These are phyloP conservation scores for Cryptocephalus primarius DNA, from an alignment of 2,888 invertebrate species.

Conservation along the genomic window DNA sequence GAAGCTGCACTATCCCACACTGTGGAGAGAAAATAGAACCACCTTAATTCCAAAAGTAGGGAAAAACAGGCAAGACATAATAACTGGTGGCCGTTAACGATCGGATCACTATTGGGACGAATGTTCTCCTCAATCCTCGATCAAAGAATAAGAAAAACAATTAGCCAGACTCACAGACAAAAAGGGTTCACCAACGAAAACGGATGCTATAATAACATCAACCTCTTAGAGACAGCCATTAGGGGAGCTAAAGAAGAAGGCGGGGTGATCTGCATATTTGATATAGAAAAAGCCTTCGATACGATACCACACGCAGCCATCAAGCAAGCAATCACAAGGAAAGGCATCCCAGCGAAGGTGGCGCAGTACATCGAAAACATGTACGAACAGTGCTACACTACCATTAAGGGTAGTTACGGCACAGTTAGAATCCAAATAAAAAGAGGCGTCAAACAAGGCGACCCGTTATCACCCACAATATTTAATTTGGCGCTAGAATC, in stretches of 20 bases:
- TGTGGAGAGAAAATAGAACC: background rate
- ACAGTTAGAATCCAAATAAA: no score
- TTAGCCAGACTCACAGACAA: constrained; percentile 12
- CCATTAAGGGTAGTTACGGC: constrained; percentile 1
- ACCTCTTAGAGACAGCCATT: constrained; percentile 14
- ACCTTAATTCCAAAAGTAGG: background rate
- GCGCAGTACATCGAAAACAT: constrained; percentile 7
- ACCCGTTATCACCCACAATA: no score
- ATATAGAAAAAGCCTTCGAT: constrained; percentile 36
- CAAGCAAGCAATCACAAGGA: constrained; percentile 18
- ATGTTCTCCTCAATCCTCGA: constrained; percentile 9
- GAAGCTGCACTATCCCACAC: background rate
- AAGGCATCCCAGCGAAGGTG: constrained; percentile 23
- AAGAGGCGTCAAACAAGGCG: no score
- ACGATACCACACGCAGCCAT: constrained; percentile 20
- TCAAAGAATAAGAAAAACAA: constrained; percentile 10
- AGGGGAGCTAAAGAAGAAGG: constrained; percentile 7
- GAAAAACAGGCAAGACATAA: background rate
- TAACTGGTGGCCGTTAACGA: constrained; percentile 2
- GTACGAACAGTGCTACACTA: constrained; percentile 1
- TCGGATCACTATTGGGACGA: constrained; percentile 1
- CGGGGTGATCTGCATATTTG: constrained; percentile 25
- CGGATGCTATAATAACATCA: constrained; percentile 22
- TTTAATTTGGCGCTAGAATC: no score
- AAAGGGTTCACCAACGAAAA: constrained; percentile 22